These are phyloP conservation scores for Ptiloglossa arizonensis DNA, from an alignment of 1,140 invertebrate genomes.

Conservation along the genomic window DNA sequence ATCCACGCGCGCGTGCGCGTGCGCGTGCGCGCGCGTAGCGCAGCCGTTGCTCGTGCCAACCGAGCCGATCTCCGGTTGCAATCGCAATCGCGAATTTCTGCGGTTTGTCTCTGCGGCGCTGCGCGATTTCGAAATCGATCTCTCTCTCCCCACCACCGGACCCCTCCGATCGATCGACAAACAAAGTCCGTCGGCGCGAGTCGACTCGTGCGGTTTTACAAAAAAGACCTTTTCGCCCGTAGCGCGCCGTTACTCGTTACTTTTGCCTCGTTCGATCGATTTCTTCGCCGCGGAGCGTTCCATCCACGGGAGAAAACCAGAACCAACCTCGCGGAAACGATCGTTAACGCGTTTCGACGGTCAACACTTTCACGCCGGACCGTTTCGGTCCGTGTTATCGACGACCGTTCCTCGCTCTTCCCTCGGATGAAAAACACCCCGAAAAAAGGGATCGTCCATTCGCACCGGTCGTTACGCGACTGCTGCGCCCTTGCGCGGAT, in stretches of 20 bases:
- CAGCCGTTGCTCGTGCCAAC: not conserved
- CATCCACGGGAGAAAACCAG: not conserved
- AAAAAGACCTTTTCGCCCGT: constrained; percentile 21
- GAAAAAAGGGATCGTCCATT: too few relatives aligned
- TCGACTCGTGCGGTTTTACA: constrained; percentile 40
- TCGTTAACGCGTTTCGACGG: too few relatives aligned
- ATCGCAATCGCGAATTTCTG: constrained; percentile 43
- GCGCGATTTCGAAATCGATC: constrained; percentile 57
- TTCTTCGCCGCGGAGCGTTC: constrained; percentile 1
- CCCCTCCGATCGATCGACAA: constrained; percentile 5
- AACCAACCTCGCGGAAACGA: not conserved
- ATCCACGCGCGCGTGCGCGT: not conserved
- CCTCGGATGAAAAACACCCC: too few relatives aligned
- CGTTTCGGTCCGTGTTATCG: too few relatives aligned
- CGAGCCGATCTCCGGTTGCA: constrained; percentile 1
- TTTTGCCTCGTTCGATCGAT: constrained; percentile 4
- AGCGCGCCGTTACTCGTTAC: too few relatives aligned
- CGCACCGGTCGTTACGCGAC: too few relatives aligned
- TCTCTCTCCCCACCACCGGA: not conserved
- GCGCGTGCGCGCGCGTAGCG: too few relatives aligned
- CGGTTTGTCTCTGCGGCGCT: constrained; percentile 39
- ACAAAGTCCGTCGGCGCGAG: constrained; percentile 19
- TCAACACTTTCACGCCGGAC: too few relatives aligned
- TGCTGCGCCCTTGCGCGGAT: too few relatives aligned
- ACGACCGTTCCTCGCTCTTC: too few relatives aligned